Base-by-base conservation (phyloP, 1,140 invertebrate genomes). In the Eubasilissa regina region DNA sequence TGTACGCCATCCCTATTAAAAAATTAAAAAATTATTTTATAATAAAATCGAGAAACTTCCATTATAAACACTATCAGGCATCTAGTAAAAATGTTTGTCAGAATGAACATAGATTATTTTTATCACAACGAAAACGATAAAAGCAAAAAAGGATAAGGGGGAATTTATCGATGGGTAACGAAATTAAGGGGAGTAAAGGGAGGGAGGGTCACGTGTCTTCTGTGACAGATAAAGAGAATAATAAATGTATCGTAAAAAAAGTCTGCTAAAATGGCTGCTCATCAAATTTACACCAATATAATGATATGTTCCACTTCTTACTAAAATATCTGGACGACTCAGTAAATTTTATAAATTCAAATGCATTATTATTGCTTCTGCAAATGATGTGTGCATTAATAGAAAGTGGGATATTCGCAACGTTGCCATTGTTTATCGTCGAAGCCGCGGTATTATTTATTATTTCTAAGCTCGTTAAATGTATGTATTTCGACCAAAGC, bases 151-250 rank as follows among this genome's bases (percentile, higher is more conserved):
- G 13, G 35, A 11, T 12, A 35, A 12, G 60, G 60, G 60, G 12
- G 44, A 64, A 64, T 64, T 64, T n/a, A n/a, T n/a, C n/a, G 60
- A 64, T 45, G 60, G n/a, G 35, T 64, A 64, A 64, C 21, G 60
- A 64, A 64, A 15, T 64, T n/a, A 43, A 64, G 60, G 60, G 60
- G 60, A 25, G 60, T n/a, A 7, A 12, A n/a, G n/a, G n/a, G n/a
- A 9, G 60, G 35, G 60, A 64, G 11, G n/a, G 9, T 64, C 60
- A 35, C 60, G 60, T 64, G 60, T 43, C 25, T 64, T 64, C 35
- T 64, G 60, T 64, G 60, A 64, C 60, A 64, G 4, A 19, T n/a
- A 55, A 19, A n/a, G 60, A 13, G 60, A n/a, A 64, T 12, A 43
- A 6, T 62, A 19, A 62, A 62, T 64, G 3, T n/a, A n/a, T n/a